Evolutionary conservation across 1,140 invertebrate genomes (phyloP), one percentile per base, ranked within the genome.

Genomic region (Neodiprion lecontei): DNA sequence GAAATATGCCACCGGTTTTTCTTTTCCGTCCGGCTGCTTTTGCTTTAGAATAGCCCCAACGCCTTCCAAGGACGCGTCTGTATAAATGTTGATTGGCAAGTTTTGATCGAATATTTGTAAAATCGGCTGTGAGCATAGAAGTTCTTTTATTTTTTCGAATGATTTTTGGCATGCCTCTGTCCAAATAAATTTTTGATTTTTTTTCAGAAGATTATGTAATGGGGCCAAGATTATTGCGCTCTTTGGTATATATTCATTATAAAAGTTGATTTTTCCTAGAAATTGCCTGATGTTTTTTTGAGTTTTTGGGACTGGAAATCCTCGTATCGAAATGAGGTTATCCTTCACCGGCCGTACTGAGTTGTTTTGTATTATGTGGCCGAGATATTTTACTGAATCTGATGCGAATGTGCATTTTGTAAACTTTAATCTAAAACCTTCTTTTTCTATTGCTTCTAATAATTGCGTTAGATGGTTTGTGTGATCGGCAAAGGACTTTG

Each of bases 341-440:
- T 78, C 78, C 8, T 72, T 71, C 14, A 70, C 1, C 28, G 76
- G 78, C 49, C n/a, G 73, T n/a, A 78, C 65, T 17, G 69, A 73
- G 53, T 77, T 78, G 14, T 47, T 5, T 67, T 21, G 17, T 21
- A 79, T 75, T 23, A 75, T 67, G 50, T 80, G 79, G n/a, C 77
- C 75, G 5, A 80, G 50, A 69, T 79, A 80, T 70, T 75, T 71
- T 2, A 76, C 78, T 40, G 74, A 78, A 4, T 71, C 70, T 7
- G 48, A 47, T 71, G 3, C 70, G 11, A 71, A 71, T 71, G 28
- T 74, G 28, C 76, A 79, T 73, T 78, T 78, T 48, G 71, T 47
- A 8, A 79, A 69, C 67, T 80, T 79, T n/a, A 80, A 47, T 70
- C 61, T 74, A 48, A 81, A 81, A n/a, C 77, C 75, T 73, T 81